phyloP scores from a whole-genome alignment of 2,113 vertebrate genomes.

The Thunnus maccoyii region DNA sequence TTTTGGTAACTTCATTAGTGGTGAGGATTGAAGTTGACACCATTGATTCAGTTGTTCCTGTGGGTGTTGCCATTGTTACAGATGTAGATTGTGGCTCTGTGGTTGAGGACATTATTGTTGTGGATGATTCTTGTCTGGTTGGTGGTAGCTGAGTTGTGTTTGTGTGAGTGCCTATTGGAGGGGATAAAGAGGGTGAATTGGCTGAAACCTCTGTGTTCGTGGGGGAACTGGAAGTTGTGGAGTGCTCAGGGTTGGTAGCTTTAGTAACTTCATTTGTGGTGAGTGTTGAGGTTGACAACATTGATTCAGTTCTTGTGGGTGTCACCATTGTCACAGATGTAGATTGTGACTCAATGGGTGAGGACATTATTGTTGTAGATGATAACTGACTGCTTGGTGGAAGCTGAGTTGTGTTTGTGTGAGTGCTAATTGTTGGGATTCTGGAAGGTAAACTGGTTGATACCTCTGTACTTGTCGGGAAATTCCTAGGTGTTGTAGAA shows the following conservation, averaged over 20 bases:
- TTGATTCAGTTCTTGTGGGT: not conserved
- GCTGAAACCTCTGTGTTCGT: too few species aligned
- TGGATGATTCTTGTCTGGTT: not conserved
- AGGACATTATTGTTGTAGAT: not conserved
- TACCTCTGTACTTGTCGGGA: not conserved
- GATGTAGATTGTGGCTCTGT: not conserved
- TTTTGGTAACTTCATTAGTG: not conserved
- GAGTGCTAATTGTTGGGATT: too few species aligned
- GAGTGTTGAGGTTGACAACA: too few species aligned
- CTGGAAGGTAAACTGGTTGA: not conserved
- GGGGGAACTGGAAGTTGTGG: too few species aligned
- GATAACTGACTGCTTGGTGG: rapidly evolving
- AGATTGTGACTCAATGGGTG: not conserved
- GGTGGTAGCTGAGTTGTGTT: not conserved
- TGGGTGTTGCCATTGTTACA: not conserved
- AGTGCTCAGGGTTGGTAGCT: too few species aligned
- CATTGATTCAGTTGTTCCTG: not conserved
- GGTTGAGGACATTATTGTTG: not conserved
- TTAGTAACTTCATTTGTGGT: too few species aligned
- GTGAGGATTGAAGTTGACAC: not conserved
- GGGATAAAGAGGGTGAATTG: too few species aligned
- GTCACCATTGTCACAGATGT: not conserved
- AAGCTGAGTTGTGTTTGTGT: rapidly evolving
- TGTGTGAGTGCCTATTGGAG: too few species aligned
- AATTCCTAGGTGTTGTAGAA: not conserved